Base-by-base conservation (phyloP, 2,888 invertebrate genomes). In the Noctua comes region DNA sequence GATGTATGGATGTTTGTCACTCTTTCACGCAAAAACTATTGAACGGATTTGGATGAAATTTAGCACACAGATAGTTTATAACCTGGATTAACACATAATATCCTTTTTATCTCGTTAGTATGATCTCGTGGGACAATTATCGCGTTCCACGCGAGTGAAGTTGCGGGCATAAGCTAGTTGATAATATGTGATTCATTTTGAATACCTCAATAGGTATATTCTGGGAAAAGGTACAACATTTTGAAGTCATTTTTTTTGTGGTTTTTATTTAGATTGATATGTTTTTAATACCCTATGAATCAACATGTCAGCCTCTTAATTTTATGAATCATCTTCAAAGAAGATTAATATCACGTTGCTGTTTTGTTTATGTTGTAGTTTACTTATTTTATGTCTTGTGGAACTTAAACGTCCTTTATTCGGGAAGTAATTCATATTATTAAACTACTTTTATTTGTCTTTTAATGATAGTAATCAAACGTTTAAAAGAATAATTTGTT, bases 261-360 rank as follows among this genome's bases (percentile, higher is more conserved):
- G 4, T 36, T 71, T 0, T 43, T 59, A 65, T 84, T 72, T 51
- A 57, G 68, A 80, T 79, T 72, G 54, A 79, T 71, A 79, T 71
- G 68, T 59, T 82, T 81, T 79, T 84, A 84, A 84, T 84, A 59
- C 68, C 72, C 16, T 80, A 64, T 84, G 80, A 82, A 79, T 82
- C 84, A 82, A 68, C 64, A 59, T 72, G 72, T 59, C 62, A n/a
- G 80, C 27, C 21, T 43, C 48, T 69, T 57, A 68, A 68, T 69
- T 84, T 36, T 64, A 24, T 79, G 80, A 72, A 2, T 57, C 62
- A 72, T 72, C 57, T 68, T n/a, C 71, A n/a, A 6, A 78, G 62
- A 68, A 79, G 40, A 48, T 70, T 59, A 31, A 21, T 79, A 43
- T 59, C 5, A 31, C 8, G 16, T 40, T 57, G 16, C 1, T 40